Evolutionary conservation across 2,797 vertebrate genomes (phyloP), one percentile per base, ranked within the genome.

Genomic region (Premnoplex brunnescens): DNA sequence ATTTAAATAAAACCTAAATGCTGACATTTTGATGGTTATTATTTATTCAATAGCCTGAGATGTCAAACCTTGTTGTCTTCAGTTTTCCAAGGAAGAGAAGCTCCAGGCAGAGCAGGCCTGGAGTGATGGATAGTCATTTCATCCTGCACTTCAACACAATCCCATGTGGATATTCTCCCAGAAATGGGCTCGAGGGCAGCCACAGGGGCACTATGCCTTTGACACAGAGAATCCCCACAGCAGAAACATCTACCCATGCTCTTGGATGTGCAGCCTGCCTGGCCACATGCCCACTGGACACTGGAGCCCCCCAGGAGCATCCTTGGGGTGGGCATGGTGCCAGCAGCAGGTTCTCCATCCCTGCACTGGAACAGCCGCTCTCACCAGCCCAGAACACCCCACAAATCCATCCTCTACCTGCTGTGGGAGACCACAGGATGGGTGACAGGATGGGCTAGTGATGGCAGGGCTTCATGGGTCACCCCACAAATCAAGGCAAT

Each of bases 1-100:
- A 95, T 97, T 88, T 95, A 96, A 95, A 93, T 91, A 95, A 93
- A 95, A 76, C 84, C 72, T 91, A 83, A 94, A 88, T 18, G 79
- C 93, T 94, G 89, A 69, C 88, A 84, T 88, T 89, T 66, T 79
- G 88, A 85, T 80, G 79, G 72, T 75, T 94, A 78, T 96, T 97
- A 93, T 93, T 97, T 89, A 96, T 87, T 93, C 92, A 90, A 46
- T 67, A 94, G 74, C 62, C 90, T 55, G 54, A 64, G 68, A 55
- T 83, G 93, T 91, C 95, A 93, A 75, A 94, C 14, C 58, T 66
- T 17, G 62, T 51, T 55, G 46, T 30, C 16, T 51, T 55, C 82
- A 41, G 85, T 30, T 83, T 72, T 37, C 19, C 7, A 28, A 56
- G 72, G 32, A 6, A 24, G 44, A 51, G 73, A 21, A 62, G 44